These are phyloP conservation scores for Onychostruthus taczanowskii DNA, from an alignment of 2,113 vertebrate genomes.

Conservation along the genomic window DNA sequence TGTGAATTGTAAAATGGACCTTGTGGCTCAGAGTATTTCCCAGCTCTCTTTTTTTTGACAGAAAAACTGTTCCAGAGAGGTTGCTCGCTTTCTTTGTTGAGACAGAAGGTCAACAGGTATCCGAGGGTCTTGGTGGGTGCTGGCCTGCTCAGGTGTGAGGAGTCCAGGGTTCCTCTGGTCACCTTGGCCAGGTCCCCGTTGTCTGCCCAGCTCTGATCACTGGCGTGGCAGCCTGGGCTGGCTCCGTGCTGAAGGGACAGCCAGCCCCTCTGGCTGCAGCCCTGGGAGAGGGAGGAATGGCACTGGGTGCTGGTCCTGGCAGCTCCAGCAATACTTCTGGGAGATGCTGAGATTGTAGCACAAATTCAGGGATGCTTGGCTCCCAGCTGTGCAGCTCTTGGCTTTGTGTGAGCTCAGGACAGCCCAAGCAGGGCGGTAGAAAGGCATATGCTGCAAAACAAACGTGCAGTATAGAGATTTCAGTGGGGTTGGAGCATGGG, in stretches of 20 bases:
- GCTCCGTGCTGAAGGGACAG: neutral
- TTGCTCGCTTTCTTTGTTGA: neutral
- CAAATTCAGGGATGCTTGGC: neutral
- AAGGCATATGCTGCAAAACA: neutral
- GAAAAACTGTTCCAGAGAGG: neutral
- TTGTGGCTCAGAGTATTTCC: neutral
- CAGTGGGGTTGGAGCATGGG: neutral
- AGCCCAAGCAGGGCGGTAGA: neutral
- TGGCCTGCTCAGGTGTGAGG: neutral
- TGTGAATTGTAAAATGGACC: neutral
- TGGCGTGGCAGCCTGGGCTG: neutral
- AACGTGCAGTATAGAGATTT: neutral
- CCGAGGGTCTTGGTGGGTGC: neutral
- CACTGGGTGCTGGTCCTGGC: neutral
- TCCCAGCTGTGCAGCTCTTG: neutral
- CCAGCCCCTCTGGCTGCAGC: neutral
- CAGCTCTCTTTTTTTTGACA: neutral
- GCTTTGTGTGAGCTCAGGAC: neutral
- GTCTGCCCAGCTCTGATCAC: neutral
- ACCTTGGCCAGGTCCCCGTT: neutral
- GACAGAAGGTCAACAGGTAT: neutral
- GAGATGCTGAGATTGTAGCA: neutral
- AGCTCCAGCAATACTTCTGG: neutral
- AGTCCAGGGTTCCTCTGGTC: neutral
- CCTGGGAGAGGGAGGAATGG: neutral